phyloP scores from a whole-genome alignment of 64 coral and sea anemone species.

The Pocillopora damicornis region DNA sequence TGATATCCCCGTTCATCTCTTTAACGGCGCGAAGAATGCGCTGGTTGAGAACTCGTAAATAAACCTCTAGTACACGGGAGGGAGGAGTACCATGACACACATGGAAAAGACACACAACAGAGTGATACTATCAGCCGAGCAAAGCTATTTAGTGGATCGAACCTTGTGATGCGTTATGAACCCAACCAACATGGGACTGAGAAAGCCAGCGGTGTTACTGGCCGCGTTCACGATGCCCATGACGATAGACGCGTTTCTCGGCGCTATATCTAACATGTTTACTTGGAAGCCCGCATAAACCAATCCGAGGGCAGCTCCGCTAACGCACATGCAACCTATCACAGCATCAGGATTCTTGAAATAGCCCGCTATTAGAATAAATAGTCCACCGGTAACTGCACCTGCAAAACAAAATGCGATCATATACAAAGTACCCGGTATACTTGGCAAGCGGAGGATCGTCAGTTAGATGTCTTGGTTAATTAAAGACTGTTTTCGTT shows the following conservation, averaged over 20 bases:
- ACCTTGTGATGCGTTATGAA: constrained; percentile 83
- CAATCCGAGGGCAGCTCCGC: constrained; percentile 49
- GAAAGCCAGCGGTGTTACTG: constrained; percentile 67
- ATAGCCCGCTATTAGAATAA: constrained; percentile 73
- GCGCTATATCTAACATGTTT: constrained; percentile 90
- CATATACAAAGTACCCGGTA: too few relatives aligned
- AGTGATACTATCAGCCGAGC: too few relatives aligned
- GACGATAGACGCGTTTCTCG: constrained; percentile 67
- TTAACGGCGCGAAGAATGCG: too few relatives aligned
- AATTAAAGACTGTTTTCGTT: too few relatives aligned
- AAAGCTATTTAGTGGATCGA: neutral
- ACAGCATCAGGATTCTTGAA: constrained; percentile 32
- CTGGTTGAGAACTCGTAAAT: too few relatives aligned
- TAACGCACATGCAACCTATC: constrained; percentile 55
- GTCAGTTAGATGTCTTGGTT: too few relatives aligned
- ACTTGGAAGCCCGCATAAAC: constrained; percentile 93
- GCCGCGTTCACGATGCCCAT: constrained; percentile 86
- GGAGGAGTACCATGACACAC: too few relatives aligned
- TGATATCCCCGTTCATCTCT: too few relatives aligned
- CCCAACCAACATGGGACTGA: constrained; percentile 85
- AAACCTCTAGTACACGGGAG: too few relatives aligned
- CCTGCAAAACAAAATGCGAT: neutral
- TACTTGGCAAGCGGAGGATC: too few relatives aligned
- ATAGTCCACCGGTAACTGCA: constrained; percentile 46
- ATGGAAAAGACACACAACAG: too few relatives aligned